Evolutionary conservation across 2,113 vertebrate genomes (phyloP), one percentile per base, ranked within the genome.

Genomic region (Ciconia maguari): DNA sequence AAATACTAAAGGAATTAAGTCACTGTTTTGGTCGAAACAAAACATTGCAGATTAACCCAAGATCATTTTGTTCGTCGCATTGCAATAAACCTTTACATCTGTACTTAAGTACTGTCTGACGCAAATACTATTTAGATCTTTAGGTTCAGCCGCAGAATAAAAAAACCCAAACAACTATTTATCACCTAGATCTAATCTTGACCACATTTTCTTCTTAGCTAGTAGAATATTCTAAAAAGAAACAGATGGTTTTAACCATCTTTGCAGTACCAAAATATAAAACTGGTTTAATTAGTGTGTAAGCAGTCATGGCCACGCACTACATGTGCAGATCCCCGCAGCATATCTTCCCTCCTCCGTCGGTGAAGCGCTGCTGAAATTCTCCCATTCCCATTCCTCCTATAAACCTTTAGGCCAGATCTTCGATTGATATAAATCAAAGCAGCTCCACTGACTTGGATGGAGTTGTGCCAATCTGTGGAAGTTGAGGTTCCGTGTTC

Each of bases 161-260:
- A 93, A 94, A 75, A 12, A 14, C n/a, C 52, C 61, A 77, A 90
- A 62, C 76, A 88, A 69, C 86, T 86, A 62, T 90, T 96, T 94
- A 95, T 97, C 96, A 92, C 90, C 95, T 96, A 96, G 93, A 80
- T 94, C 90, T 88, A 94, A 96, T 95, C 88, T 93, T 77, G 81
- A 69, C 76, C 84, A 66, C 72, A 88, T 78, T 93, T 91, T 58
- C 61, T 93, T 87, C 70, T 68, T 49, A 86, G 46, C 25, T 88
- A 64, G 91, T 79, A 83, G 94, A 86, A 90, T 68, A 91, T 68
- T 94, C 90, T 69, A 88, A 97, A 92, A 90, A 82, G 89, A 95
- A 82, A 72, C 87, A 97, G 96, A 96, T 92, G 92, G 80, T 94
- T 96, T 94, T 88, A 95, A 92, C 65, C 77, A 87, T 77, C 65